phyloP scores from a whole-genome alignment of 2,888 invertebrate genomes.

The Drosophila multiciliata region DNA sequence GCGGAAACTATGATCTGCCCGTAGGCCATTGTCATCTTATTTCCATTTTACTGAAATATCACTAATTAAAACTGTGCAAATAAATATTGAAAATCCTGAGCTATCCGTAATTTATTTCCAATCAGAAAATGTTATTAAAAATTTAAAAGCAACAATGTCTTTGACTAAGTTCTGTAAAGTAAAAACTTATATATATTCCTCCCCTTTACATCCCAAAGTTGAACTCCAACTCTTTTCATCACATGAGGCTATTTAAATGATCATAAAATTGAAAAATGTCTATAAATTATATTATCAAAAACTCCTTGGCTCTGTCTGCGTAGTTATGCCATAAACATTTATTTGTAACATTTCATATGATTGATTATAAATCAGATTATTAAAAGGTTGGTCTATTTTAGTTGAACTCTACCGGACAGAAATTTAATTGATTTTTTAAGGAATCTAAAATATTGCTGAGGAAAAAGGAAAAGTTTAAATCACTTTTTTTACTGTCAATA shows the following conservation, averaged over 20 bases:
- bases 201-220: not conserved
- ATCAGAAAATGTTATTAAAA: not conserved
- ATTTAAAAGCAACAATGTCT: not conserved
- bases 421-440: not conserved
- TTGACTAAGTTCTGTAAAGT: not conserved
- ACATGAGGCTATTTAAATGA: not conserved
- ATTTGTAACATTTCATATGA: not conserved
- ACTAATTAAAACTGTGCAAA: conserved; percentile 46
- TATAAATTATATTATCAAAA: not conserved
- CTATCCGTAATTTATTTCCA: not conserved
- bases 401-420: not conserved
- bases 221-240: not conserved
- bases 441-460: not conserved
- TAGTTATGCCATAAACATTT: too few relatives aligned
- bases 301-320: too few relatives aligned
- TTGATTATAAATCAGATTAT: not conserved
- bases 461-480: not conserved
- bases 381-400: not conserved
- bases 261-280: not conserved
- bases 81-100: not conserved
- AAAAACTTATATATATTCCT: not conserved
- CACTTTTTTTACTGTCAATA: not conserved
- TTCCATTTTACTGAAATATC: conserved; percentile 31
- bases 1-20: conserved; percentile 74
- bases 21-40: conserved; percentile 27